Conservation (phyloP, 2,113 vertebrate species). For the Mormyrus iriodes region DNA sequence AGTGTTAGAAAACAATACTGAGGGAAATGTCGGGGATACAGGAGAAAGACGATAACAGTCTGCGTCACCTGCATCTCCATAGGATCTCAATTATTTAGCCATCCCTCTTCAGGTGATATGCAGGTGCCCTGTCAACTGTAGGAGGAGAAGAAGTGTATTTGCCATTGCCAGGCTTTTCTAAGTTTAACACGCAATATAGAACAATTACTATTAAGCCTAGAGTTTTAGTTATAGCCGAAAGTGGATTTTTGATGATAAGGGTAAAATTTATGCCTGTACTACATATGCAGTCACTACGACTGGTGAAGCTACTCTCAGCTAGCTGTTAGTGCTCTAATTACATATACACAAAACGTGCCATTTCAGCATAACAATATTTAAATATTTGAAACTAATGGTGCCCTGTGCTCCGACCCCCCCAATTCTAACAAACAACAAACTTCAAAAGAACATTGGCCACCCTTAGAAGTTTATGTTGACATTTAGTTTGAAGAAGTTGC, state of each 20-base stretch:
- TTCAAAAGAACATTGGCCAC: background rate
- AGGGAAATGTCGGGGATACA: background rate
- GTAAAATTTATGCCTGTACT: background rate
- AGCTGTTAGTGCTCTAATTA: background rate
- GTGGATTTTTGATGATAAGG: background rate
- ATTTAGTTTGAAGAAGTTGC: background rate
- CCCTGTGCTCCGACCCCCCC: background rate
- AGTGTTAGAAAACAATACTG: background rate
- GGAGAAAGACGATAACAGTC: background rate
- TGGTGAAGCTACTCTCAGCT: background rate
- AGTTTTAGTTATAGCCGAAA: background rate
- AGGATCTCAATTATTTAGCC: background rate
- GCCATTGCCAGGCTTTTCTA: background rate
- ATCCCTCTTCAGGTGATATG: background rate
- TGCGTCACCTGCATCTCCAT: background rate
- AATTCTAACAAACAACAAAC: background rate
- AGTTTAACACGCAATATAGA: background rate
- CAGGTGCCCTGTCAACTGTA: background rate
- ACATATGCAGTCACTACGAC: background rate
- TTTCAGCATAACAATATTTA: background rate
- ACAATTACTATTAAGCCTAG: background rate
- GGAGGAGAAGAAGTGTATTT: background rate
- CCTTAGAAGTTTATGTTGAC: background rate
- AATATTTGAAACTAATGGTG: background rate
- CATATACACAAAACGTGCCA: background rate